Base-by-base conservation (phyloP, 2,888 invertebrate species). In the Sialis fuliginosa region DNA sequence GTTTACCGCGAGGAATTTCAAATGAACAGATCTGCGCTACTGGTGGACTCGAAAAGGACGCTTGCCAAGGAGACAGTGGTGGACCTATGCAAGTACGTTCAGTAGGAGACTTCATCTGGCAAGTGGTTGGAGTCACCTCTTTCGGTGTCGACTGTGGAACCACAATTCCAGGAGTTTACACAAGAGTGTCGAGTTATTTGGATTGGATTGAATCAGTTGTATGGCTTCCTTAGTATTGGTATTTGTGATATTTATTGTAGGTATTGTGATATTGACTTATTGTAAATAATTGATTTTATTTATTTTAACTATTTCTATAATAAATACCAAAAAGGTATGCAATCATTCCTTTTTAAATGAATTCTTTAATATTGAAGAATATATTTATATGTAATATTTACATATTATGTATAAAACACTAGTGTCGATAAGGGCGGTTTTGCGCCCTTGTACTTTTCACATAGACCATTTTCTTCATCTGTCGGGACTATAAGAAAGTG, bases 61-160 rank as follows among this genome's bases (percentile, higher is more conserved):
- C 47, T 33, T 33, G 39, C 32, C n/a, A 33, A 71, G 74, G 74
- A 31, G 74, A 74, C 59, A 71, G 71, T 40, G 75, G 75, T n/a
- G 72, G 74, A 3, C 74, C 74, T 1, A 58, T 74, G 13, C 61
- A 62, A 51, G 52, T 62, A 5, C 52, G 54, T 46, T 33, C 44
- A 12, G 46, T 39, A 8, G 41, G 39, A 1, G 40, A 46, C 9
- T 55, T 52, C 41, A 53, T 48, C 30, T 60, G 58, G 41, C 22
- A 56, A 49, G 51, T 65, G 6, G 57, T 65, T 6, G 66, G 66
- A 1, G 52, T 66, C 5, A 64, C 64, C 13, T 65, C 66, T 13
- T 63, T 60, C 50, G 65, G 65, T 9, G 57, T 58, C 44, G 56
- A 56, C 30, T 65, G 65, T 51, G 64, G 58, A 3, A 56, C 57